Evolutionary conservation across 2,113 vertebrate species (phyloP).

Genomic region (Pogonocichla stellata): DNA sequence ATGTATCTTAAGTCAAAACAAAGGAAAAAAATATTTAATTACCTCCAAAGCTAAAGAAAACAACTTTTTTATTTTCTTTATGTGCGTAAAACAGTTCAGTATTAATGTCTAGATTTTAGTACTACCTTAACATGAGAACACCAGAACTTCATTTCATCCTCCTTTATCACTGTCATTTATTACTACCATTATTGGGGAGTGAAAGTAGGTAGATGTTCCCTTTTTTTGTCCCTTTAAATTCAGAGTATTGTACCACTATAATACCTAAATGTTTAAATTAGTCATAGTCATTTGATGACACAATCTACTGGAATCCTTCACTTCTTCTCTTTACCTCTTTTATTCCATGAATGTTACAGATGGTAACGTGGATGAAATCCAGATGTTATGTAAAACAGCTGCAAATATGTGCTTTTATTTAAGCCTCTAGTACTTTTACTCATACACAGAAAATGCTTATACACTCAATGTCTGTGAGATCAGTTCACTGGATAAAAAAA

Average conservation of each 20-base stretch:
- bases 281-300: conserved; percentile 31
- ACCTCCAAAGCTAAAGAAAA: neutral
- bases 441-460: conserved; percentile 25
- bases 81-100: neutral
- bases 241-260: neutral
- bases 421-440: conserved; percentile 27
- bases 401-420: conserved; percentile 28
- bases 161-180: neutral
- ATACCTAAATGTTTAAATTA: conserved; percentile 34
- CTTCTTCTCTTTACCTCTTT: conserved; percentile 36
- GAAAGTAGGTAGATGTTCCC: neutral
- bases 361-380: conserved; percentile 41
- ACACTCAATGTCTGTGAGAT: neutral
- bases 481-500: neutral
- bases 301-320: conserved; percentile 26
- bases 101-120: neutral
- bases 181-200: neutral
- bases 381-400: conserved; percentile 66
- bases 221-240: neutral
- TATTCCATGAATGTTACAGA: conserved; percentile 53
- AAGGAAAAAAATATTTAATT: neutral
- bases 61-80: neutral
- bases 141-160: neutral
- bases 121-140: neutral
- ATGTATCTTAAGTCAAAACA: neutral